Evolutionary conservation across 2,888 invertebrate genomes (phyloP), one percentile per base, ranked within the genome.

Genomic region (Rhagophthalmus giganteus): DNA sequence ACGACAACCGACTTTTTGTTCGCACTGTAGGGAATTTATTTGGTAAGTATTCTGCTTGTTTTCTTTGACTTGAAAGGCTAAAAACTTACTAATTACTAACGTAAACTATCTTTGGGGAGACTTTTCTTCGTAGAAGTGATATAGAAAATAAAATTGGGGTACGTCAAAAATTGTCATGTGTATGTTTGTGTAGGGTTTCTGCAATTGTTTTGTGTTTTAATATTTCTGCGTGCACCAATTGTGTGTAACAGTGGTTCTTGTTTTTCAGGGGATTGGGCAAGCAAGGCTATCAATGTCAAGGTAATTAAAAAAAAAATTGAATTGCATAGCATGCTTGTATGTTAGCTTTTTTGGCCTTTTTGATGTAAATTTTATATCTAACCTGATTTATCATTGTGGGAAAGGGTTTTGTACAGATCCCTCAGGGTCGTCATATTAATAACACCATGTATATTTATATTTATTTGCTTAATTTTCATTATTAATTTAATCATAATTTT

Each of bases 1-100:
- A 68, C 85, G 95, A 40, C 99, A 99, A 78, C 98, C 98, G 61
- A 98, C 98, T 65, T 99, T 99, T 81, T 99, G 99, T 83, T 96
- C 96, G 72, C 95, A 97, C 79, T 99, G 99, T 80, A 87, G 91
- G 65, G 96, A 97, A 79, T 99, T 99, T 78, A 98, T 99, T 75
- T 98, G 98, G 98, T 94, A 76, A 80, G 35, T n/a, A 9, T 12
- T 15, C 2, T 12, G 27, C 16, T 4, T 6, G 25, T 33, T 15
- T n/a, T 10, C n/a, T 4, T 13, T 11, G 8, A 15, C 11, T 6
- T 34, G 14, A 2, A 8, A 32, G n/a, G 12, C 8, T 49, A 15
- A 41, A 24, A 34, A 32, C 16, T 27, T 14, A 50, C 44, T 44
- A 44, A 44, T 44, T 44, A 44, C 44, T 44, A 44, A 44, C 44